Evolutionary conservation across 2,888 invertebrate species (phyloP), one percentile per base, ranked within the genome.

Genomic region (Gerris lacustris): DNA sequence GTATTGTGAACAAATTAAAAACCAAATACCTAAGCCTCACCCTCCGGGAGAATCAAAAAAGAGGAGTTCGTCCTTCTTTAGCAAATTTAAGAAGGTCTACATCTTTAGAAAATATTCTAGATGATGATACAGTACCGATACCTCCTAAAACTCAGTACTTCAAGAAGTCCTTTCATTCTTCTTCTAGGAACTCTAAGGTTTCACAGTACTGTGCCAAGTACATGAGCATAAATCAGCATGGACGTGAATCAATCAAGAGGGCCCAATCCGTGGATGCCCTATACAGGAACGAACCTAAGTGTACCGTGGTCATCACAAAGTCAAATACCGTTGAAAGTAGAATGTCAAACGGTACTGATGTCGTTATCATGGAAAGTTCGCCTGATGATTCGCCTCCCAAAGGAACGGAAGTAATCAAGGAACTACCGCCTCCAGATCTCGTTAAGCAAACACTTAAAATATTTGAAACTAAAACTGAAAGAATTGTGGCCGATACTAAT

Each of bases 21-120:
- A 91, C 91, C 79, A 89, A 92, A 79, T 94, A 94, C 80, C 85
- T 94, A 74, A 92, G 90, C 80, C 84, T 94, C 75, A 91, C 94
- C 9, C 82, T 93, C 73, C 85, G 92, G n/a, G 90, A 91, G 77
- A 86, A 86, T 64, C 86, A 85, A 76, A 82, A 80, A 75, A 81
- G 81, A 71, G 84, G 84, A 72, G 85, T 85, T 64, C 84, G 90
- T 6, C 87, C 87, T 6, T 86, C 88, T 17, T 86, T 92, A 73
- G 82, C 85, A 74, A 82, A 82, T 69, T 83, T 92, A 78, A 84
- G 94, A 44, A 87, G 93, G 75, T 92, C 94, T 66, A 87, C 92
- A 70, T 91, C 91, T 74, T 84, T 94, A 76, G 94, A 94, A 81
- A 90, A 94, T 80, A 82, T 92, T 74, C 83, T 94, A 71, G 93